These are phyloP conservation scores for Resseliella maxima DNA, from an alignment of 2,888 invertebrate species.

Conservation along the genomic window DNA sequence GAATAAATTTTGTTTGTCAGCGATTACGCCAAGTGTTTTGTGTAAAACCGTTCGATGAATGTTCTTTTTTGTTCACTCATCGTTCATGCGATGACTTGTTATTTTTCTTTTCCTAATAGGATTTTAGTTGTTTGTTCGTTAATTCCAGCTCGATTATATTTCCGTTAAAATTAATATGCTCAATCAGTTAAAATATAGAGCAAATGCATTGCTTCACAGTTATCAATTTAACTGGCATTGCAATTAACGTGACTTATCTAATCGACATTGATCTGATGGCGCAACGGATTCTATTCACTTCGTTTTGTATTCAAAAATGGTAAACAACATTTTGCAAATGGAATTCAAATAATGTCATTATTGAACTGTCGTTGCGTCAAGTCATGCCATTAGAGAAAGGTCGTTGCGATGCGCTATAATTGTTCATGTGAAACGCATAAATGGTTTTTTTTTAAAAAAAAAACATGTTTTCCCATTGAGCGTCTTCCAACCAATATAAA, in stretches of 20 bases:
- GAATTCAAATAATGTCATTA: not conserved
- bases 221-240: not conserved
- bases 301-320: not conserved
- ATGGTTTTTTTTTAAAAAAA: too few relatives aligned
- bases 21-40: not conserved
- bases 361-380: not conserved
- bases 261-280: not conserved
- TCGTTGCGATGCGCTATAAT: too few relatives aligned
- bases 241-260: slow-evolving; percentile 47
- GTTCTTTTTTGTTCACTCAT: not conserved
- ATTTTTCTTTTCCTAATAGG: not conserved
- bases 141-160: not conserved
- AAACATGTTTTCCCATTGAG: too few relatives aligned
- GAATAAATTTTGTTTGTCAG: slow-evolving; percentile 24
- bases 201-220: slow-evolving; percentile 22
- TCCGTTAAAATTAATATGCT: slow-evolving; percentile 18
- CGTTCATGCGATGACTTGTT: too few relatives aligned
- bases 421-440: too few relatives aligned
- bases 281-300: not conserved
- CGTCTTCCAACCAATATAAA: too few relatives aligned
- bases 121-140: too few relatives aligned
- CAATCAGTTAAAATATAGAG: not conserved
- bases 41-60: not conserved
- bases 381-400: not conserved
- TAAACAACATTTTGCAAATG: not conserved